These are phyloP conservation scores for Gadopsis bispinosus DNA, from an alignment of 2,797 vertebrate species.

Conservation along the genomic window DNA sequence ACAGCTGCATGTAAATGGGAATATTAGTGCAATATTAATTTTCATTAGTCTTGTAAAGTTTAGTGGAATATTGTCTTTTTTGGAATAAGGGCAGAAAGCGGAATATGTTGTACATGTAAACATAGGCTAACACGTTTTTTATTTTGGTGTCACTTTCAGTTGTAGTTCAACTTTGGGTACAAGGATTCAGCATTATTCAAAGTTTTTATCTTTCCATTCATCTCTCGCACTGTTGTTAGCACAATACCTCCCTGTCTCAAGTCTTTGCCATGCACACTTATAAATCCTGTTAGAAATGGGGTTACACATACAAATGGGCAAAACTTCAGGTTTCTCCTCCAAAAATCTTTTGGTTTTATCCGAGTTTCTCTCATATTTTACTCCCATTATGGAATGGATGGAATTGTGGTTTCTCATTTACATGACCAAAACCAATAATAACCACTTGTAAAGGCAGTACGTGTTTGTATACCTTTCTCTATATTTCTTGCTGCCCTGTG, in stretches of 20 bases:
- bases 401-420: not conserved
- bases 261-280: not conserved
- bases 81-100: too few species aligned
- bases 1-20: too few species aligned
- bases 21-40: too few species aligned
- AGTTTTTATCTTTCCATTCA: not conserved
- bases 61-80: too few species aligned
- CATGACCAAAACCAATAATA: not conserved
- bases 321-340: not conserved
- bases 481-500: constrained; percentile 70
- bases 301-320: not conserved
- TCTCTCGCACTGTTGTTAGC: not conserved
- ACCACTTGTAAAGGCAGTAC: not conserved
- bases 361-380: not conserved
- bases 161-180: too few species aligned
- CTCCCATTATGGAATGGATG: not conserved
- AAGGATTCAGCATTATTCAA: too few species aligned
- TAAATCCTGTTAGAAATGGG: not conserved
- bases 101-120: too few species aligned
- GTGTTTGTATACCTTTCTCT: constrained; percentile 86
- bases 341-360: not conserved
- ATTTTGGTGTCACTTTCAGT: too few species aligned
- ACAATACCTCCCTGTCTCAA: not conserved
- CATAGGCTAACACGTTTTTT: too few species aligned
- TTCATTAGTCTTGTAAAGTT: too few species aligned